phyloP scores from a whole-genome alignment of 2,797 vertebrate genomes.

The Schizopygopsis malacanthus region DNA sequence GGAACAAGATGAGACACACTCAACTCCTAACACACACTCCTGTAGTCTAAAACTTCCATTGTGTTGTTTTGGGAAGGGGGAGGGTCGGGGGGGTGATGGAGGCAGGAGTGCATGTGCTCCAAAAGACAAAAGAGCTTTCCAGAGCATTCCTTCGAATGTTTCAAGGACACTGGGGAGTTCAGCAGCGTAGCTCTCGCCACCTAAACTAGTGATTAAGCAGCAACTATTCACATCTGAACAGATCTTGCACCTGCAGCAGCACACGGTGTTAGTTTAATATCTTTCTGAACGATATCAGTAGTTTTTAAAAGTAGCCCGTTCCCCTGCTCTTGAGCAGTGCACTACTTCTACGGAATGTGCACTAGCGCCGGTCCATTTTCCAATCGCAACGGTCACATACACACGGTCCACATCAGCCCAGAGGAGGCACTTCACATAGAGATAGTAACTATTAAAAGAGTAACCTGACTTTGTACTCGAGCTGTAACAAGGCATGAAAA shows the following conservation, averaged over 20 bases:
- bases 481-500: conserved; percentile 73
- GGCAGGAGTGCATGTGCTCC: conserved; percentile 55
- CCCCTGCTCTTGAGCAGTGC: conserved; percentile 71
- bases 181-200: conserved; percentile 73
- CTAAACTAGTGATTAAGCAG: conserved; percentile 81
- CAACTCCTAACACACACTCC: conserved; percentile 56
- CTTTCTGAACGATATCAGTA: conserved; percentile 81
- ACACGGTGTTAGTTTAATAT: conserved; percentile 69
- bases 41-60: conserved; percentile 51
- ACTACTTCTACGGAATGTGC: conserved; percentile 65
- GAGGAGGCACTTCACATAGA: conserved; percentile 78
- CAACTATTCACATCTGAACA: conserved; percentile 73
- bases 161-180: conserved; percentile 63
- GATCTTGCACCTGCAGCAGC: conserved; percentile 69
- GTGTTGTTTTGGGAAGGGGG: conserved; percentile 37
- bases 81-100: conserved; percentile 3
- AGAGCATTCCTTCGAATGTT: conserved; percentile 49
- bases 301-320: conserved; percentile 77
- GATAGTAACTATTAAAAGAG: conserved; percentile 67
- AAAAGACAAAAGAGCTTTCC: conserved; percentile 55
- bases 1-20: conserved; percentile 60
- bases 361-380: conserved; percentile 71
- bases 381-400: conserved; percentile 62
- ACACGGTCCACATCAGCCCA: conserved; percentile 70
- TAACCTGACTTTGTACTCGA: conserved; percentile 71